Evolutionary conservation across 2,888 invertebrate genomes (phyloP).

Genomic region (Leptinotarsa rubiginosa): DNA sequence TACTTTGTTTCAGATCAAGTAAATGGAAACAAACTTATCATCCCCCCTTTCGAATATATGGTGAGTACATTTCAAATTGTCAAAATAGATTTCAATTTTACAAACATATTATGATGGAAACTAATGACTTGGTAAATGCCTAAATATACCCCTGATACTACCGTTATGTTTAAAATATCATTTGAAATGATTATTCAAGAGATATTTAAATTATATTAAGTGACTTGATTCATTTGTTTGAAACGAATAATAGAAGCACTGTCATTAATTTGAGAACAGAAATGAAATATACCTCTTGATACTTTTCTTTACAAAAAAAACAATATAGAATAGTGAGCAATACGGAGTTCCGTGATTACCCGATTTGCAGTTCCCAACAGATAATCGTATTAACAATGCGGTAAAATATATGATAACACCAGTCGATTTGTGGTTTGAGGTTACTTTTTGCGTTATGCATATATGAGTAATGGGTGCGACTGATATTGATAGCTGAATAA

Average conservation of each 20-base stretch:
- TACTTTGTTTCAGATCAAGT: constrained; percentile 63
- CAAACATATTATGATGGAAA: neutral
- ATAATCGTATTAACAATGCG: neutral
- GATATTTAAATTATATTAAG: no score
- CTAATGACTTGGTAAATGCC: neutral
- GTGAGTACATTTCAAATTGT: constrained; percentile 53
- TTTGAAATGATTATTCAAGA: no score
- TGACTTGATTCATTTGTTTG: no score
- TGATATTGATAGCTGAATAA: no score
- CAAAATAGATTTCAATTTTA: neutral
- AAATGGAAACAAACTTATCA: constrained; percentile 65
- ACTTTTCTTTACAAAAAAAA: no score
- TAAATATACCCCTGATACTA: no score
- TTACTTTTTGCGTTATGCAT: neutral
- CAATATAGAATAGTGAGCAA: neutral
- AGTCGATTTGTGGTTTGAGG: neutral
- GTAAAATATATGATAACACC: neutral
- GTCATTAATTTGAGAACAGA: no score
- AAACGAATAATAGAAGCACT: no score
- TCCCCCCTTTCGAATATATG: constrained; percentile 63
- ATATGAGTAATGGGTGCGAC: no score
- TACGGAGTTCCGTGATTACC: neutral
- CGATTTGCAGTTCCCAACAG: neutral
- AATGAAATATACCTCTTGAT: no score
- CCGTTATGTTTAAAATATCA: no score